These are phyloP conservation scores for Didymodactylos carnosus DNA, from an alignment of 2,888 invertebrate genomes.

Conservation along the genomic window DNA sequence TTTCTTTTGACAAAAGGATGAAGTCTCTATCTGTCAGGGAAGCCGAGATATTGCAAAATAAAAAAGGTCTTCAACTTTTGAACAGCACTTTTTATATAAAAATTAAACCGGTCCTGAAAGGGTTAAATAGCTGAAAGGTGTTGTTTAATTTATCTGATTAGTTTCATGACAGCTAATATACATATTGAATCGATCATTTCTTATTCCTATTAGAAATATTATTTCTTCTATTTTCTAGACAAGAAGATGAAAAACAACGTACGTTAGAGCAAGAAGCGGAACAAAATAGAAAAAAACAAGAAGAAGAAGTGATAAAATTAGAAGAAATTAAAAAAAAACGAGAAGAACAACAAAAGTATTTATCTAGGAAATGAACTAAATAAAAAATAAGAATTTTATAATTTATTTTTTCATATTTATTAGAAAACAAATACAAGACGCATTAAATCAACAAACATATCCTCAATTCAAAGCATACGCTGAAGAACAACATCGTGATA, in stretches of 20 bases:
- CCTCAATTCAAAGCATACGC: slow-evolving; percentile 69
- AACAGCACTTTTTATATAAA: too few relatives aligned
- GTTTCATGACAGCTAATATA: too few relatives aligned
- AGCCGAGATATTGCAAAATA: too few relatives aligned
- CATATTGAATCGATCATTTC: not conserved
- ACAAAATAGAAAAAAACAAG: slow-evolving; percentile 42
- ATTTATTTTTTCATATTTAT: too few relatives aligned
- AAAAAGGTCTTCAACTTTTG: too few relatives aligned
- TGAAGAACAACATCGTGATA: slow-evolving; percentile 59
- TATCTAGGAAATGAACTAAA: too few relatives aligned
- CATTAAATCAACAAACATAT: slow-evolving; percentile 56
- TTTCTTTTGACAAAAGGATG: too few relatives aligned
- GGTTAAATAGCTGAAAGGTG: too few relatives aligned
- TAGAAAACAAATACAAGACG: slow-evolving; percentile 42
- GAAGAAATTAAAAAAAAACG: slow-evolving; percentile 35
- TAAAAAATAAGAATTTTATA: too few relatives aligned
- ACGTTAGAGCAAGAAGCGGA: slow-evolving; percentile 17
- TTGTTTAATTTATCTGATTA: too few relatives aligned
- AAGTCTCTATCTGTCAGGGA: too few relatives aligned
- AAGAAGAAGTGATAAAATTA: slow-evolving; percentile 41
- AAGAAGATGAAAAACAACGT: slow-evolving; percentile 36
- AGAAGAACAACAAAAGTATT: slow-evolving; percentile 11
- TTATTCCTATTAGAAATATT: not conserved
- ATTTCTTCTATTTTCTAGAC: not conserved
- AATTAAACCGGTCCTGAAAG: too few relatives aligned